Conservation (phyloP, 2,888 invertebrate species). For the Isoperla grammatica region DNA sequence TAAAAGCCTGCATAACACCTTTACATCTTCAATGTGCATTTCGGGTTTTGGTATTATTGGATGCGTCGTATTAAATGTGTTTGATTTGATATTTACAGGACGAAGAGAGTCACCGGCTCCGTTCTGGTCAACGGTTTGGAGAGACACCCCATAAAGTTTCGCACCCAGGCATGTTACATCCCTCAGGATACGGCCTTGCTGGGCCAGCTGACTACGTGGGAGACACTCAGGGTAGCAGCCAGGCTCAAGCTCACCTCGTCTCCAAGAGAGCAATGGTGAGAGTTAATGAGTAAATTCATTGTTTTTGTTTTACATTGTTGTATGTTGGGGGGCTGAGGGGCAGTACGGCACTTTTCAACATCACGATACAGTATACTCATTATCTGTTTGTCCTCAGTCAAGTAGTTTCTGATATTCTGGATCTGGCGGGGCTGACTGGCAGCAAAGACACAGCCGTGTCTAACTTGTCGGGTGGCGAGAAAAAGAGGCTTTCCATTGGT, state of each 20-base stretch:
- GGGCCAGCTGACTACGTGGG: constrained; percentile 50
- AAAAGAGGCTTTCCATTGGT: constrained; percentile 55
- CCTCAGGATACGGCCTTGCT: constrained; percentile 55
- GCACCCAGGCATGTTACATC: constrained; percentile 67
- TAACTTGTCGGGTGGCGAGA: constrained; percentile 55
- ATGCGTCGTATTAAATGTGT: no score
- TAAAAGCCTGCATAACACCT: no score
- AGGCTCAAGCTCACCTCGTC: constrained; percentile 46
- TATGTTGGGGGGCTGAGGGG: no score
- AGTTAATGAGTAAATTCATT: no score
- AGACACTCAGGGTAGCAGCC: constrained; percentile 53
- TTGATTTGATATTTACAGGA: no score
- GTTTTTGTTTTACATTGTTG: no score
- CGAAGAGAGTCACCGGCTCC: constrained; percentile 54
- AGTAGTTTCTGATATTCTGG: constrained; percentile 41
- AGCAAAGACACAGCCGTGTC: constrained; percentile 47
- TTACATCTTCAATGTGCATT: no score
- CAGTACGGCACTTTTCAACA: no score
- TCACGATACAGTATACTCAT: no score
- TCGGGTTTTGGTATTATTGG: no score
- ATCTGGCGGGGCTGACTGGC: constrained; percentile 47
- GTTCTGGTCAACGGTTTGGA: constrained; percentile 66
- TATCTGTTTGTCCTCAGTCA: neutral
- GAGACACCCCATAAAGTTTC: constrained; percentile 61
- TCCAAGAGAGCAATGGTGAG: no score